These are phyloP conservation scores for Ctenomys sociabilis DNA, from an alignment of 2,113 vertebrate genomes.

Conservation along the genomic window DNA sequence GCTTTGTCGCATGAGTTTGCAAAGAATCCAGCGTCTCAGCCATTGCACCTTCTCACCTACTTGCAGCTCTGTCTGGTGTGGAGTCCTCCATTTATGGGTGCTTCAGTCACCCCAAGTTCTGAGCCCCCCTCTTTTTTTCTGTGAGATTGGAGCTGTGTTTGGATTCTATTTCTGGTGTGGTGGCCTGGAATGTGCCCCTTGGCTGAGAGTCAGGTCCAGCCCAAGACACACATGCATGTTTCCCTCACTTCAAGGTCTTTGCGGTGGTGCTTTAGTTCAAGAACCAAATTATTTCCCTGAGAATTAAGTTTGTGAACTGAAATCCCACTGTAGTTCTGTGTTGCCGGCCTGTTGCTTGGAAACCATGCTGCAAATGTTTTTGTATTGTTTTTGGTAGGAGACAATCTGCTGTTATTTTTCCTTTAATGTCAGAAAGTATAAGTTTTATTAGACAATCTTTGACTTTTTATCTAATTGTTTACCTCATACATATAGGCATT, in stretches of 20 bases:
- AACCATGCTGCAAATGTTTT: background rate
- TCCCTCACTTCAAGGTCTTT: background rate
- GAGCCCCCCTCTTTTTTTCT: background rate
- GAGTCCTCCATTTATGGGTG: background rate
- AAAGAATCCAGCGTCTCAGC: background rate
- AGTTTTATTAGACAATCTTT: background rate
- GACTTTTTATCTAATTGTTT: slow-evolving; percentile 4
- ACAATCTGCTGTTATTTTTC: background rate
- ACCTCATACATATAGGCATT: background rate
- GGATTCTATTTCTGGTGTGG: background rate
- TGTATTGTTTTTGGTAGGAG: background rate
- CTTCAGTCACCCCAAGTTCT: background rate
- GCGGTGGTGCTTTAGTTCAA: background rate
- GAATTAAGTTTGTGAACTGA: background rate
- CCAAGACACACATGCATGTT: background rate
- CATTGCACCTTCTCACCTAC: background rate
- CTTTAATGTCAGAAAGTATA: background rate
- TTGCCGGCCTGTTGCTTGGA: background rate
- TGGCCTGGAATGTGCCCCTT: background rate
- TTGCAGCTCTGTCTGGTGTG: background rate
- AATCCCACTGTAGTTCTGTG: background rate
- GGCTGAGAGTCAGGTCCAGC: background rate
- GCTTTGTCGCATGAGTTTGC: background rate
- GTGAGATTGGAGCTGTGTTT: background rate
- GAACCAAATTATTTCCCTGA: background rate